Conservation (phyloP, 2,113 vertebrate genomes). For the Penelope pileata region DNA sequence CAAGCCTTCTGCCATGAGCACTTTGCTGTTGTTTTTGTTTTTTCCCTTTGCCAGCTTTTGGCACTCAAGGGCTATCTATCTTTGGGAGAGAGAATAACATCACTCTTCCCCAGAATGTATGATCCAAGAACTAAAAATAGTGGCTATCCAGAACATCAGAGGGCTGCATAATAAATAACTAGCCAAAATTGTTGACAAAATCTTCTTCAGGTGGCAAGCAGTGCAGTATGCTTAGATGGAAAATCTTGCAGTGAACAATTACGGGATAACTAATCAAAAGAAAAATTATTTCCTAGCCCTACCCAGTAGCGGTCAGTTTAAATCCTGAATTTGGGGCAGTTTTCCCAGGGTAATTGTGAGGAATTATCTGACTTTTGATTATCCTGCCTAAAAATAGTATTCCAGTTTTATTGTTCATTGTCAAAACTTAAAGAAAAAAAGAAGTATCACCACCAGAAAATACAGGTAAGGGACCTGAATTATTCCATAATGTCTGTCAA, state of each 20-base stretch:
- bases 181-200: neutral
- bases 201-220: neutral
- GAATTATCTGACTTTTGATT: neutral
- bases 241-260: neutral
- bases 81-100: constrained; percentile 31
- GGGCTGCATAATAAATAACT: neutral
- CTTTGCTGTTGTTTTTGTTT: constrained; percentile 45
- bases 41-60: constrained; percentile 52
- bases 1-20: constrained; percentile 64
- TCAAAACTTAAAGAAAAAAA: neutral
- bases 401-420: neutral
- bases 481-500: neutral
- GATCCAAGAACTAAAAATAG: constrained; percentile 38
- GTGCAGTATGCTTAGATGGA: neutral
- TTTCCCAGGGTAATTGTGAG: neutral
- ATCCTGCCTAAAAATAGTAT: neutral
- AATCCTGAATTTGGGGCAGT: neutral
- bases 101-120: neutral
- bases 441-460: neutral
- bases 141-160: neutral
- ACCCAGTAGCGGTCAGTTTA: neutral
- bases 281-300: neutral
- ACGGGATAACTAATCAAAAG: neutral
- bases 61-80: constrained; percentile 50
- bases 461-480: neutral